Percentiles rank a stretch among this genome's conserved stretches.
These are phyloP conservation scores for Catharus minimus DNA, from an alignment of 2,113 vertebrate species.

Conservation along the genomic window DNA sequence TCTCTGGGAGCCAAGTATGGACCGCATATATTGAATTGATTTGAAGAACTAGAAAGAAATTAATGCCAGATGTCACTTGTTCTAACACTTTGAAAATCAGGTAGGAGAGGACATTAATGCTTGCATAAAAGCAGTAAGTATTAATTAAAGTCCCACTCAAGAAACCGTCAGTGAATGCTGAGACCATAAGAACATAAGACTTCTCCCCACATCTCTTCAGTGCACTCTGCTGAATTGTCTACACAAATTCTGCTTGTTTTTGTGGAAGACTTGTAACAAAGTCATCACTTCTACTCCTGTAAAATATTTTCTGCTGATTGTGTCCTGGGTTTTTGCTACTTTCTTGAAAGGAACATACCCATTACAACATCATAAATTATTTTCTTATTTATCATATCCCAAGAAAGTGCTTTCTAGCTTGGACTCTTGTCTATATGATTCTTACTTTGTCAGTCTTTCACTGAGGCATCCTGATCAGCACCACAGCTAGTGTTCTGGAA, in stretches of 20 bases:
- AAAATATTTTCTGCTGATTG: neutral
- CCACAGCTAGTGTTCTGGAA: neutral
- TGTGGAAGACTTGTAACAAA: neutral
- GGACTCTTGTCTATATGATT: neutral
- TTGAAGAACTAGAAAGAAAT: slow-evolving; percentile 2
- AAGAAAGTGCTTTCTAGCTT: neutral
- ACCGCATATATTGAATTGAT: neutral
- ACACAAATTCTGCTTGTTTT: neutral
- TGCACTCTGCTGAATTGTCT: neutral
- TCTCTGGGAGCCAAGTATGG: neutral
- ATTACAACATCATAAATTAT: neutral
- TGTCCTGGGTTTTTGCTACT: neutral
- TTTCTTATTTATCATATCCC: neutral
- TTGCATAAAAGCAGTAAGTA: neutral
- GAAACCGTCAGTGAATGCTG: neutral
- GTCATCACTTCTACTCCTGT: neutral
- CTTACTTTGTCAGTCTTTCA: neutral
- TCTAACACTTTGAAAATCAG: neutral
- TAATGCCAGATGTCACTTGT: neutral
- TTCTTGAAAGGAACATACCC: neutral
- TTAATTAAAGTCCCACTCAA: neutral
- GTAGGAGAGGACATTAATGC: neutral
- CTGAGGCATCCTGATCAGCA: neutral
- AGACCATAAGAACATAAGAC: neutral
- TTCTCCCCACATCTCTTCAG: neutral